Conservation (phyloP, 1,140 invertebrate species). For the Drosophila bipectinata region DNA sequence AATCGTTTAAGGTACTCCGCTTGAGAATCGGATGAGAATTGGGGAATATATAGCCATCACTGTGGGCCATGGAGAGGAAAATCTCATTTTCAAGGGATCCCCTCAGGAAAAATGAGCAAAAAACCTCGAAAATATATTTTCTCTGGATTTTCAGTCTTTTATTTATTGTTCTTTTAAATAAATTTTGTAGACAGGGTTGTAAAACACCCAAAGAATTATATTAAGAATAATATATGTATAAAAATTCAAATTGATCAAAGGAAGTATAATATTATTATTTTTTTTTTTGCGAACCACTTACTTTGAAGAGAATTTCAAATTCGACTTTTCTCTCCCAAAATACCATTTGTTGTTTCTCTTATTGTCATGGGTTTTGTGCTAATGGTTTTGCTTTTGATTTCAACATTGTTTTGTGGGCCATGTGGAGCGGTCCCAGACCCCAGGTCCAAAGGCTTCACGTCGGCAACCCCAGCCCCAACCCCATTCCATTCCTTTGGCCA, state of each 20-base stretch:
- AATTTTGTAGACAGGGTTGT: no score
- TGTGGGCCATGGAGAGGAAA: no score
- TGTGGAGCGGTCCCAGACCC: constrained; percentile 13
- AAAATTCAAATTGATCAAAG: background rate
- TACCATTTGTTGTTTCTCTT: constrained; percentile 38
- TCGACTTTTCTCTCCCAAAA: background rate
- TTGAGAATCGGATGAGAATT: no score
- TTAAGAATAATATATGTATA: no score
- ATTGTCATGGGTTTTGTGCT: constrained; percentile 67
- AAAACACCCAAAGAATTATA: no score
- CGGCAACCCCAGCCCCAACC: constrained; percentile 2
- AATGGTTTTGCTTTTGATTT: constrained; percentile 77
- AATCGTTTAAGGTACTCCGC: no score
- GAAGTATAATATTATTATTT: background rate
- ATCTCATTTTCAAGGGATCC: no score
- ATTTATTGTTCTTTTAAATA: no score
- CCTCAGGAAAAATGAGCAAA: no score
- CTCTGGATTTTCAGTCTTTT: no score
- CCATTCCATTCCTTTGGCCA: constrained; percentile 9
- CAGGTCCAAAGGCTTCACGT: background rate
- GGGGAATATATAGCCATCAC: no score
- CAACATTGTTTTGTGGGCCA: constrained; percentile 68
- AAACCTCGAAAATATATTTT: no score
- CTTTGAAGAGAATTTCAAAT: constrained; percentile 5
- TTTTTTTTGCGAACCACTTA: background rate